Evolutionary conservation across 2,888 invertebrate species (phyloP), one percentile per base, ranked within the genome.

Genomic region (Synanthedon tipuliformis): DNA sequence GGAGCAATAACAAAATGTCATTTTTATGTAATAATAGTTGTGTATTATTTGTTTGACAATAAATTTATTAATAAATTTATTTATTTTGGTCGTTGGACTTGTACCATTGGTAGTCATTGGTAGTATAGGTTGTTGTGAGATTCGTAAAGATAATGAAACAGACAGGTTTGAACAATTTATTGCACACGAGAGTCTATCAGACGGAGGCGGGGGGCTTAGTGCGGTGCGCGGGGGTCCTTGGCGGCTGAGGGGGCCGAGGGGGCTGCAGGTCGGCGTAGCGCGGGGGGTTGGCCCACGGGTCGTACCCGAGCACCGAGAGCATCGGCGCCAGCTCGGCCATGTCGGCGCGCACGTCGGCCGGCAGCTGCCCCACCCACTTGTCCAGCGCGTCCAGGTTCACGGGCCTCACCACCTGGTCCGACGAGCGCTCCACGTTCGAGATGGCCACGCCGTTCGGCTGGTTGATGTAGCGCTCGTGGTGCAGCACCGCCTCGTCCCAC

Each of bases 331-430:
- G 91, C 66, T 93, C 92, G 13, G 94, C 93, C 96, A 97, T 96
- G 78, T 97, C 96, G 58, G 91, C 90, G 59, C 97, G 92, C 56
- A 98, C 97, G 86, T 99, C 98, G 23, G 92, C 91, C 68, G 96
- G 96, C 73, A 96, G 91, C 74, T 94, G 91, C 55, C 95, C 95
- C 62, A 95, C 95, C 96, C 96, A 96, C 87, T 95, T 96, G 68
- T 92, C 91, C 59, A 99, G 89, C 51, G 99, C 99, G 83, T 98
- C 98, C 71, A 96, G 89, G 89, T 99, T 99, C 57, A 99, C 95
- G 12, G 99, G 97, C 72, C 98, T 98, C 79, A 99, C 96, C 67
- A 99, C 98, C 90, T 99, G 99, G 89, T 99, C 98, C 59, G 97
- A 97, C 51, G 98, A 98, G 57, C 98, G 92, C 88, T 99, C 98